Conservation (phyloP, 2,888 invertebrate species). For the Omphaloscelis lunosa region DNA sequence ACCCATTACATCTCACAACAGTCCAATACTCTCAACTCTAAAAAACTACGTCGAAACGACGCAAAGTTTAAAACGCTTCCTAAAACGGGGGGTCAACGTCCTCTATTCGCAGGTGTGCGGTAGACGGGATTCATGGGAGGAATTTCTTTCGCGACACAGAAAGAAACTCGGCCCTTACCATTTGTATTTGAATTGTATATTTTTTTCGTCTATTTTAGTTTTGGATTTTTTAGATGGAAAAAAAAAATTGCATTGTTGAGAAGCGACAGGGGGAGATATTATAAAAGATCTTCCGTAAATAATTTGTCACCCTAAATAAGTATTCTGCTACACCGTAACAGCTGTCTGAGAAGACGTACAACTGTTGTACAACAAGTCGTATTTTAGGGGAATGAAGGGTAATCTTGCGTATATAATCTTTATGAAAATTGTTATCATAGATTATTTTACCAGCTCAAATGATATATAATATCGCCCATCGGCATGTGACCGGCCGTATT, state of each 20-base stretch:
- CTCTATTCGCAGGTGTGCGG: slow-evolving; percentile 71
- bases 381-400: not conserved
- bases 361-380: not conserved
- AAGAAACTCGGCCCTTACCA: slow-evolving; percentile 71
- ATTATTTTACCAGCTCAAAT: not conserved
- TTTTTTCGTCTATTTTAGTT: not conserved
- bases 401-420: not conserved
- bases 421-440: not conserved
- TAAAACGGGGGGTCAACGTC: slow-evolving; percentile 64
- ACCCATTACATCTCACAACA: slow-evolving; percentile 14
- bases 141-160: slow-evolving; percentile 73
- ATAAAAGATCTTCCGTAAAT: not conserved
- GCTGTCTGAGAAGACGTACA: not conserved
- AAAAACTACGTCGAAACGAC: slow-evolving; percentile 45
- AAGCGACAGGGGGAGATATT: not conserved
- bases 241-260: not conserved
- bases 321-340: not conserved
- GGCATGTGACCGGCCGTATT: no score
- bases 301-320: not conserved
- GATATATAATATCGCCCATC: no score
- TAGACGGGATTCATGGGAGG: slow-evolving; percentile 69
- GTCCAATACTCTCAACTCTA: slow-evolving; percentile 23
- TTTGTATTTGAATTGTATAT: slow-evolving; percentile 15
- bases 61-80: slow-evolving; percentile 67
- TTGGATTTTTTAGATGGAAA: not conserved